These are phyloP conservation scores for Hydrocynus forskahlii DNA, from an alignment of 2,797 vertebrate species.

Conservation along the genomic window DNA sequence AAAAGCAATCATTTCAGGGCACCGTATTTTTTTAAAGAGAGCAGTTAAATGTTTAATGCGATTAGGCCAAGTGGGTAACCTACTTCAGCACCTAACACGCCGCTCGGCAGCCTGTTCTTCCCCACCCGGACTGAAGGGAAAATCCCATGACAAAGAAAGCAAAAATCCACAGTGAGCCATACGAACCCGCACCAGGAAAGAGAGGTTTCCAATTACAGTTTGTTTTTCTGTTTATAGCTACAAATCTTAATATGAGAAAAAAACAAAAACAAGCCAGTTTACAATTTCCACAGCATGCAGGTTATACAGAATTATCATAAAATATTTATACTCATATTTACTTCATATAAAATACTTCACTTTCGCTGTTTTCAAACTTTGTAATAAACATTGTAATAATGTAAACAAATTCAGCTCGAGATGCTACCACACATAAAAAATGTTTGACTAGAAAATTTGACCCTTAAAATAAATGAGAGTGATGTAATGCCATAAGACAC, in stretches of 20 bases:
- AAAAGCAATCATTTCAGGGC: conserved; percentile 53
- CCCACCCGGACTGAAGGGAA: conserved; percentile 15
- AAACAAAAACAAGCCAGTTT: conserved; percentile 7
- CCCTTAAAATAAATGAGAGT: conserved; percentile 11
- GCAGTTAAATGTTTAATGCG: conserved; percentile 65
- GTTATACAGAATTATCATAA: conserved; percentile 10
- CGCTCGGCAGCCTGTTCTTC: conserved; percentile 25
- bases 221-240: background rate
- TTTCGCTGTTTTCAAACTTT: conserved; percentile 9
- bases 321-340: conserved; percentile 20
- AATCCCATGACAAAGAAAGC: conserved; percentile 30
- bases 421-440: background rate
- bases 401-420: conserved; percentile 28
- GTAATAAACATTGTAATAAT: conserved; percentile 8
- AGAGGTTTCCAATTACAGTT: conserved; percentile 19
- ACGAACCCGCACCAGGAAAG: conserved; percentile 17
- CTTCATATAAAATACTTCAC: conserved; percentile 14
- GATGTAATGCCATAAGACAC: background rate
- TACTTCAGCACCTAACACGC: conserved; percentile 56
- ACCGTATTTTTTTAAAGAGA: conserved; percentile 62
- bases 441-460: background rate
- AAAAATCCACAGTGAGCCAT: conserved; percentile 27
- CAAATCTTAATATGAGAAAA: background rate
- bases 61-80: conserved; percentile 65
- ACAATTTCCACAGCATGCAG: conserved; percentile 24